Conservation (phyloP, 64 coral and sea anemone genomes). For the Pachyseris speciosa region DNA sequence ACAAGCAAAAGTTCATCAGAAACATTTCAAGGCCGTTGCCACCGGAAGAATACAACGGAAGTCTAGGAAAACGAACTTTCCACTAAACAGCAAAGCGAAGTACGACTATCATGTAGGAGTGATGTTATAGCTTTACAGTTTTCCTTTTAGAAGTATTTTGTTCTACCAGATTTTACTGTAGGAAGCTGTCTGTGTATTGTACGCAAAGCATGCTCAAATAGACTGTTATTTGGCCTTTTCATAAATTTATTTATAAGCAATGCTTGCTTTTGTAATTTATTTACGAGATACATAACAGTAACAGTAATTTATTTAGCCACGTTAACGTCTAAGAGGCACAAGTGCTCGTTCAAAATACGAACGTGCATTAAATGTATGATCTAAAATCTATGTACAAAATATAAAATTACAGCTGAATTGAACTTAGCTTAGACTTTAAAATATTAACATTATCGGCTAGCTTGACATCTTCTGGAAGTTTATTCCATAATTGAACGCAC, state of each 20-base stretch:
- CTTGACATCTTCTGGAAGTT: too few species aligned
- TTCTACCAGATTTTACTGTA: too few species aligned
- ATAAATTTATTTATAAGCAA: not conserved
- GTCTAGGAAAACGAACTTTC: conserved; percentile 52
- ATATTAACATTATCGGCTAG: too few species aligned
- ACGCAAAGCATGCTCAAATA: not conserved
- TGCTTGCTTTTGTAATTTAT: not conserved
- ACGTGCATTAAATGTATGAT: too few species aligned
- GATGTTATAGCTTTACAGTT: conserved; percentile 16
- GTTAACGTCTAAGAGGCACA: not conserved
- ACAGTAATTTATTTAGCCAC: not conserved
- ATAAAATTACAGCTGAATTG: too few species aligned
- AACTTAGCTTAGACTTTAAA: too few species aligned
- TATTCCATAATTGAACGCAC: too few species aligned
- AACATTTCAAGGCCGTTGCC: not conserved
- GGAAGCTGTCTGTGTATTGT: not conserved
- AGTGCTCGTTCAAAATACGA: too few species aligned
- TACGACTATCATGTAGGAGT: conserved; percentile 87
- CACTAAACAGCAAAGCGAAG: conserved; percentile 58
- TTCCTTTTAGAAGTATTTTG: not conserved
- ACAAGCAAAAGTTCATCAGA: not conserved
- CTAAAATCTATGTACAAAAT: too few species aligned
- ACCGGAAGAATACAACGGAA: conserved; percentile 60
- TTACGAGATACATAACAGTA: not conserved
- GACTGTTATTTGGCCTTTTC: not conserved